Percentiles rank a stretch among this genome's conserved stretches.
These are phyloP conservation scores for Cyclura pinguis DNA, from an alignment of 2,797 vertebrate species.

Conservation along the genomic window DNA sequence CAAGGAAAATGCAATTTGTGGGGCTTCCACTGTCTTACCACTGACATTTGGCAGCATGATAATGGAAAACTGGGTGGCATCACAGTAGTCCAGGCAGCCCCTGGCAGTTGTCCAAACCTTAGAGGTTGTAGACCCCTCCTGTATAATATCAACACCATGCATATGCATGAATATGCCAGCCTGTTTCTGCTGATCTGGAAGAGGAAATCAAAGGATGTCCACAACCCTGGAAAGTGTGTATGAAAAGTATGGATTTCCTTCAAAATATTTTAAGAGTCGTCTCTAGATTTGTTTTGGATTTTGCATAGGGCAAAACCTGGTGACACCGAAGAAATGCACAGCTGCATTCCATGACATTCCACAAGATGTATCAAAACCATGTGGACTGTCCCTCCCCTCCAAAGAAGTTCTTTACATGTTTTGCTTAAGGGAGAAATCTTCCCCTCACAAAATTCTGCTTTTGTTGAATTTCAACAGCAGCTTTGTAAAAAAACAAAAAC, in stretches of 20 bases:
- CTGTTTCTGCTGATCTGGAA: neutral
- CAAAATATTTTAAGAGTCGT: neutral
- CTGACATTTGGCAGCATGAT: neutral
- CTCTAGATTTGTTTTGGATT: neutral
- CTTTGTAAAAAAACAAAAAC: neutral
- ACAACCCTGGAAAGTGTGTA: no score
- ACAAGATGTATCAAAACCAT: neutral
- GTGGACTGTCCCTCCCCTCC: neutral
- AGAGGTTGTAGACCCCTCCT: neutral
- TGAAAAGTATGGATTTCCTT: neutral
- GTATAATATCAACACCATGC: neutral
- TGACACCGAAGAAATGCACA: neutral
- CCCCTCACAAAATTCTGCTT: neutral
- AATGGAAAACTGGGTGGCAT: no score
- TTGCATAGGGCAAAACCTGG: neutral
- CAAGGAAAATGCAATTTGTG: neutral
- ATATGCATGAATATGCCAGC: neutral
- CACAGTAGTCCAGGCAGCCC: neutral
- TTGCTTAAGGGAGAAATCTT: neutral
- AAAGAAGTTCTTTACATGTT: neutral
- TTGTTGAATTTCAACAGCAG: neutral
- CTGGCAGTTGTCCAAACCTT: neutral
- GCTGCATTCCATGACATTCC: neutral
- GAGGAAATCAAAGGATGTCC: neutral
- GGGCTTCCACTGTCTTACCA: neutral